Evolutionary conservation across 1,140 invertebrate genomes (phyloP), one percentile per base, ranked within the genome.

Genomic region (Lasioglossum albipes): DNA sequence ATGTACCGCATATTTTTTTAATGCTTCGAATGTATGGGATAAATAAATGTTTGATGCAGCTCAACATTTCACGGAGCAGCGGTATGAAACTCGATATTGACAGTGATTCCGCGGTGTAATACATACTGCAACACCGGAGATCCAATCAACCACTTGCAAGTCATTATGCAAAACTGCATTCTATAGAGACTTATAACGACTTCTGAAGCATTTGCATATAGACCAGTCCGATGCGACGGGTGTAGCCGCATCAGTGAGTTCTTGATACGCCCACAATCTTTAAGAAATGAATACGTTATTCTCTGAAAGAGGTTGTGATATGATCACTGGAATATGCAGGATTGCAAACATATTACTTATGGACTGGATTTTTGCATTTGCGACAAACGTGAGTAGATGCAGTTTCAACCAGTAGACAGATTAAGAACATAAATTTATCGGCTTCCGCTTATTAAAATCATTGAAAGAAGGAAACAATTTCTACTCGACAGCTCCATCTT

Each of bases 101-200:
- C 57, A n/a, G n/a, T 9, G 57, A n/a, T 59, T 59, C 18, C 57
- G 18, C 9, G 7, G 18, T n/a, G 57, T n/a, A 22, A 9, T 59
- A 59, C 18, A n/a, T 20, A 59, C 18, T n/a, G 6, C 6, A 59
- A 59, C 57, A 7, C 20, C n/a, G 57, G 20, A n/a, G 57, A 59
- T 59, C 57, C 57, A 59, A 59, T 59, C 57, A 59, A 59, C 57
- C 57, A 59, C 57, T 59, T 59, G n/a, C 52, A n/a, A n/a, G 57
- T 59, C 18, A 59, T 59, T 59, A 59, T 59, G 57, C 57, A 59
- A 59, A 59, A 59, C 18, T 59, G 9, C 57, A n/a, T 59, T 59
- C 57, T 20, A n/a, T n/a, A 18, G 57, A 59, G 57, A 59, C 57
- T 59, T 59, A 59, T 20, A 20, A 59, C 57, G 57, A 59, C 57